A percentile compares a stretch with the other conserved stretches of the same genome.
These are phyloP conservation scores for Psittacara wagleri DNA, from an alignment of 2,113 vertebrate species.

Conservation along the genomic window DNA sequence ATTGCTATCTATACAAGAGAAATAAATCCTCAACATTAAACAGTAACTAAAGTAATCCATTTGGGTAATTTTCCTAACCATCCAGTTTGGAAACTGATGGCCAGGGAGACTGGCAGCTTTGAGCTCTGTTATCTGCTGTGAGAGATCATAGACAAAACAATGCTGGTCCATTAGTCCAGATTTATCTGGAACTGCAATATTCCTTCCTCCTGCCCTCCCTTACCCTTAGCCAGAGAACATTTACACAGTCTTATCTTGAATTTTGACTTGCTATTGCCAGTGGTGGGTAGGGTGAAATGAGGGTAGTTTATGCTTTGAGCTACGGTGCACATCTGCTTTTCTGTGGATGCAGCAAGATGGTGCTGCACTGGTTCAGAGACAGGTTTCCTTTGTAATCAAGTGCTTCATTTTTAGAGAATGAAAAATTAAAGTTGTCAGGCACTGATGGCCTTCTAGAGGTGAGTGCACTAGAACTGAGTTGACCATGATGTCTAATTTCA, in stretches of 20 bases:
- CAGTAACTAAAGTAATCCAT: background rate
- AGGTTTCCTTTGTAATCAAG: background rate
- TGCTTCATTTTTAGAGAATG: background rate
- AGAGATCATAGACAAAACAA: background rate
- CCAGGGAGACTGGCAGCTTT: background rate
- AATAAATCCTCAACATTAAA: background rate
- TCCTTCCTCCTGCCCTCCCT: background rate
- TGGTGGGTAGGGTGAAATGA: background rate
- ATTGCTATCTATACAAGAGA: background rate
- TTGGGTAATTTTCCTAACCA: background rate
- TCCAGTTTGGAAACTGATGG: background rate
- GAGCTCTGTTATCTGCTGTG: background rate
- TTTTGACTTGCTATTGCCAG: background rate
- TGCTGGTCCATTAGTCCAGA: background rate
- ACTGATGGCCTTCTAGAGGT: background rate
- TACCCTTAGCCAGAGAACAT: background rate
- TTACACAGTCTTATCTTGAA: background rate
- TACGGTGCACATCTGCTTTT: background rate
- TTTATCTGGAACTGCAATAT: background rate
- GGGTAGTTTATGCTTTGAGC: background rate
- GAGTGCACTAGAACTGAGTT: background rate
- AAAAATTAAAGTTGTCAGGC: conserved; percentile 2
- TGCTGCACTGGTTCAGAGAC: background rate
- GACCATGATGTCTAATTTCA: background rate
- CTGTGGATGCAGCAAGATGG: background rate